Evolutionary conservation across 2,113 vertebrate species (phyloP), one percentile per base, ranked within the genome.

Genomic region (Oncorhynchus nerka): DNA sequence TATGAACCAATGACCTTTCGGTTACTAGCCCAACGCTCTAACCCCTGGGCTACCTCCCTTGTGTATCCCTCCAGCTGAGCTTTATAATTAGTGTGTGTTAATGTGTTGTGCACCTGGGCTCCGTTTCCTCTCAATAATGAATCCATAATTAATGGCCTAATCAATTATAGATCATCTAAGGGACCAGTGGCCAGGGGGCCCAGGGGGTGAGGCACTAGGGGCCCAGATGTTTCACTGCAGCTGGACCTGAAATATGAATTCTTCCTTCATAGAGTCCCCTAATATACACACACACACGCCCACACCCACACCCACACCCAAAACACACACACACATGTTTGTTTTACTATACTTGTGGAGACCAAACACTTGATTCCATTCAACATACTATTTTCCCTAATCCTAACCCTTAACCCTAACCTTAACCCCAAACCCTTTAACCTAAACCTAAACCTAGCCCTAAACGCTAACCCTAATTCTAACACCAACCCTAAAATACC

Each of bases 81-180:
- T 15, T 68, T 82, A 70, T 89, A 89, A 91, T 87, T 87, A 89
- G 83, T 61, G 71, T 84, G 62, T 81, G 51, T 55, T 55, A 55
- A 16, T 55, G 16, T 55, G 61, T 74, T 82, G 61, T 84, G 74
- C 74, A 62, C 82, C 45, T 83, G 76, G 72, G 79, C 67, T 83
- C 73, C 74, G 39, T 79, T 80, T 86, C 83, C 70, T 83, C 81
- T 81, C 85, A 83, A 87, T 87, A 90, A 87, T 87, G 71, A 85
- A 87, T 91, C 75, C 82, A 93, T 90, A 84, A 90, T 89, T 88
- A 76, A 83, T 87, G 89, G 84, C 80, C 77, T 89, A 75, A 84
- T 91, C 39, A 45, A 45, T 45, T 45, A 89, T 76, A 81, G 71
- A 91, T 84, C 74, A 79, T 75, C 78, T 72, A 65, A 82, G 90